A percentile compares a stretch with the other conserved stretches of the same genome.
These are phyloP conservation scores for Brachionichthys hirsutus DNA, from an alignment of 2,113 vertebrate species.

Conservation along the genomic window DNA sequence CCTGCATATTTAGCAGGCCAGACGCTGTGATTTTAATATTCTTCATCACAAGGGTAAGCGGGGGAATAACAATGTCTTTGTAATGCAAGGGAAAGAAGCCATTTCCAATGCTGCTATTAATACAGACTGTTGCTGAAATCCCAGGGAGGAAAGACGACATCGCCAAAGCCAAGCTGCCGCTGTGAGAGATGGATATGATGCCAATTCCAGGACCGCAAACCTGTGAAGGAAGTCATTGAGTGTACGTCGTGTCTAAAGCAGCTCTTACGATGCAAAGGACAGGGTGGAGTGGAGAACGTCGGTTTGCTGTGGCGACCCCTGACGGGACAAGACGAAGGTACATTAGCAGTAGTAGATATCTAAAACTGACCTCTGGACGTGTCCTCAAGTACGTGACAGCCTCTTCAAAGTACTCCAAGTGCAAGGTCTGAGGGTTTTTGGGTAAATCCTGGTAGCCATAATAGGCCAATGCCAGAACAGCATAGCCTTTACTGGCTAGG, in stretches of 20 bases:
- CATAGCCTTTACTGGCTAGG: slow-evolving; percentile 82
- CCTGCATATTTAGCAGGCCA: slow-evolving; percentile 74
- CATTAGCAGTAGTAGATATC: no score
- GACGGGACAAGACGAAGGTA: no score
- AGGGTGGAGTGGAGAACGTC: no score
- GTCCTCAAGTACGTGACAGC: slow-evolving; percentile 77
- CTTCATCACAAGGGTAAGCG: slow-evolving; percentile 34
- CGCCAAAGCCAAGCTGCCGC: slow-evolving; percentile 82
- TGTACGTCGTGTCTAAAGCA: neutral
- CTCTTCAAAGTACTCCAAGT: slow-evolving; percentile 89
- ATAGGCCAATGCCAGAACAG: slow-evolving; percentile 83
- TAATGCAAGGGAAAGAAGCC: slow-evolving; percentile 71
- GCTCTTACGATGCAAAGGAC: no score
- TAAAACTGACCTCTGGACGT: slow-evolving; percentile 15
- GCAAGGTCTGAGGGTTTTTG: slow-evolving; percentile 59
- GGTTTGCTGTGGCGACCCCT: no score
- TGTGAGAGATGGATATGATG: slow-evolving; percentile 85
- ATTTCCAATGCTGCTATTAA: slow-evolving; percentile 83
- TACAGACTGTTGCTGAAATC: slow-evolving; percentile 80
- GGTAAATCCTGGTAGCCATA: slow-evolving; percentile 80
- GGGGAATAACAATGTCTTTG: slow-evolving; percentile 73
- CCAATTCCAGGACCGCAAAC: slow-evolving; percentile 81
- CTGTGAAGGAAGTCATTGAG: slow-evolving; percentile 45
- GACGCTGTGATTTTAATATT: slow-evolving; percentile 60
- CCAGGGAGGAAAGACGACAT: slow-evolving; percentile 87